phyloP scores from a whole-genome alignment of 2,797 vertebrate genomes.

The Anomalospiza imberbis region DNA sequence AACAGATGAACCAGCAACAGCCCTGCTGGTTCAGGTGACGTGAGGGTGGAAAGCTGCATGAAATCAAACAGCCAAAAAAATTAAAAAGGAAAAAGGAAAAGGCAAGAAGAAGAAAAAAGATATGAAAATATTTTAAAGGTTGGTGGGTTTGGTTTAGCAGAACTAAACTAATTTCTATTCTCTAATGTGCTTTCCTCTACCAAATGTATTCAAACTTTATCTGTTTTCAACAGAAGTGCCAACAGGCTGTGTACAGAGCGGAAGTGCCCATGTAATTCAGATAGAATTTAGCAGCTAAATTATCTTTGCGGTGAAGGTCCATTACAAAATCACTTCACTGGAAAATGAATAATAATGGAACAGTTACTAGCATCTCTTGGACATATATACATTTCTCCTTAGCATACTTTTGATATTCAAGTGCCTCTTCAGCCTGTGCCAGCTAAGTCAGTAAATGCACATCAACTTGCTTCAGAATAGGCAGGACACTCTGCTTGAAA shows the following conservation, averaged over 20 bases:
- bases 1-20: background rate
- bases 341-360: conserved; percentile 31
- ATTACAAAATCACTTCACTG: conserved; percentile 2
- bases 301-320: background rate
- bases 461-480: background rate
- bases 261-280: background rate
- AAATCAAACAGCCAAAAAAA: background rate
- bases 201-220: background rate
- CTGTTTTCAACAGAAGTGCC: background rate
- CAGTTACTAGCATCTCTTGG: background rate
- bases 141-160: background rate
- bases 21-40: background rate
- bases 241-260: background rate
- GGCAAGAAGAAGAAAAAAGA: background rate
- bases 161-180: background rate
- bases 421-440: background rate
- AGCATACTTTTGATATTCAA: conserved; percentile 18
- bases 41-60: background rate
- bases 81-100: background rate
- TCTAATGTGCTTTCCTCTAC: background rate
- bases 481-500: background rate
- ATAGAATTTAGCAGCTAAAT: conserved; percentile 20
- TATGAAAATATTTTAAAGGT: background rate
- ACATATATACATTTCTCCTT: background rate
- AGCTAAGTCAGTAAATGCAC: background rate